Evolutionary conservation across 2,797 vertebrate genomes (phyloP), one percentile per base, ranked within the genome.

Genomic region (Echiichthys vipera): DNA sequence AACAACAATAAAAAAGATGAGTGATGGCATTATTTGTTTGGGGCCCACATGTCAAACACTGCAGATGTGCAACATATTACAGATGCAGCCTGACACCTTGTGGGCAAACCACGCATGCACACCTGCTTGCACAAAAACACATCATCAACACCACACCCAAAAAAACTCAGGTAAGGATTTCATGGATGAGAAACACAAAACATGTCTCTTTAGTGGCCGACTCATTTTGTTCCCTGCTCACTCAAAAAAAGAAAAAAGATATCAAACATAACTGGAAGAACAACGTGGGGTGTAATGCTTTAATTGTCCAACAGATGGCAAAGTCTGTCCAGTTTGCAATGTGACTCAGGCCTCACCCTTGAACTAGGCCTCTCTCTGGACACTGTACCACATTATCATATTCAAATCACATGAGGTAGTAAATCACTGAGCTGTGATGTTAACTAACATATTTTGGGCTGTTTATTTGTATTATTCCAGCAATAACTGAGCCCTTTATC

Each of bases 221-320:
- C 13, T 74, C 17, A 13, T 43, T 47, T 43, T 29, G 5, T n/a
- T 32, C 6, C 13, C n/a, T 39, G 7, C 25, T 66, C 15, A 18
- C 11, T 53, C 34, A 5, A 11, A 18, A 12, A 25, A 49, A 56
- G n/a, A 0, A 9, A 10, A 56, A 46, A 5, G 4, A 24, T 18
- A 17, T 49, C n/a, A 59, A 18, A 11, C 13, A 59, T 6, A 34
- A 15, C 6, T 47, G 45, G 2, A 27, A 13, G 50, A 25, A 49
- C 11, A 58, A 17, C 15, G 15, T 25, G 18, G 4, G 29, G 17
- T 89, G 89, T 49, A 84, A 77, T 90, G 51, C 72, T 73, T 34
- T 18, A 17, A 37, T 24, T 14, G 36, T 42, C 89, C 91, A 82
- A 84, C 85, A 92, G 92, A 81, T 89, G 91, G 92, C 89, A 79